Conservation (phyloP, 2,888 invertebrate genomes). For the Agriopis aurantiaria region DNA sequence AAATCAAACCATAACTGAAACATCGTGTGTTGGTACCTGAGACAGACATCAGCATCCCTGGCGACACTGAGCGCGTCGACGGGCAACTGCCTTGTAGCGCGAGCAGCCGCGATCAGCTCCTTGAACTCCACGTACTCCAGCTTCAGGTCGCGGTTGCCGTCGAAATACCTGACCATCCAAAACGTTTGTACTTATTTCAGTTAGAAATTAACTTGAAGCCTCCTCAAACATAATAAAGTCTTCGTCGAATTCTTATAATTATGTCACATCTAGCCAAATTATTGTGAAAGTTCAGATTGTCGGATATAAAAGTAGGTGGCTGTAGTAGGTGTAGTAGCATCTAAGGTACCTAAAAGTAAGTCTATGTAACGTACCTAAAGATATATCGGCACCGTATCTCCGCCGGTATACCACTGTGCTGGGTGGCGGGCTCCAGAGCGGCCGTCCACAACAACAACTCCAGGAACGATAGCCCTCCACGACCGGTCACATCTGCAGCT, state of each 20-base stretch:
- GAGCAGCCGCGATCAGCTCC: slow-evolving; percentile 84
- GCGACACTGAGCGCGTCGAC: slow-evolving; percentile 83
- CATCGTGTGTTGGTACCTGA: slow-evolving; percentile 53
- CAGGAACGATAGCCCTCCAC: slow-evolving; percentile 83
- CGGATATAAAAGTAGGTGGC: no score
- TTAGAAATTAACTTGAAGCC: no score
- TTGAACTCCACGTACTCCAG: slow-evolving; percentile 87
- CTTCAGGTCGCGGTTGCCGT: slow-evolving; percentile 81
- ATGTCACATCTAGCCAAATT: no score
- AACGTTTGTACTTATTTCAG: no score
- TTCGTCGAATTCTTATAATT: no score
- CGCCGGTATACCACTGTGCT: slow-evolving; percentile 88
- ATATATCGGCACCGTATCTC: slow-evolving; percentile 90
- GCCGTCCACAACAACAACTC: slow-evolving; percentile 88
- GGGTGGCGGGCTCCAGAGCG: slow-evolving; percentile 88
- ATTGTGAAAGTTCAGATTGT: no score
- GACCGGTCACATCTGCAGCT: slow-evolving; percentile 83
- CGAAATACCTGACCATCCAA: slow-evolving; percentile 81
- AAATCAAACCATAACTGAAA: not conserved
- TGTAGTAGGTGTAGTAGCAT: not conserved
- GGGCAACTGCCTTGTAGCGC: slow-evolving; percentile 82
- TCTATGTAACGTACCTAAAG: slow-evolving; percentile 79
- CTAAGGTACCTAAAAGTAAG: not conserved
- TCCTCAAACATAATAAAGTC: no score
- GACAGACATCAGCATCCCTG: slow-evolving; percentile 81